Conservation (phyloP, 2,888 invertebrate genomes). For the Octodonta nipae region DNA sequence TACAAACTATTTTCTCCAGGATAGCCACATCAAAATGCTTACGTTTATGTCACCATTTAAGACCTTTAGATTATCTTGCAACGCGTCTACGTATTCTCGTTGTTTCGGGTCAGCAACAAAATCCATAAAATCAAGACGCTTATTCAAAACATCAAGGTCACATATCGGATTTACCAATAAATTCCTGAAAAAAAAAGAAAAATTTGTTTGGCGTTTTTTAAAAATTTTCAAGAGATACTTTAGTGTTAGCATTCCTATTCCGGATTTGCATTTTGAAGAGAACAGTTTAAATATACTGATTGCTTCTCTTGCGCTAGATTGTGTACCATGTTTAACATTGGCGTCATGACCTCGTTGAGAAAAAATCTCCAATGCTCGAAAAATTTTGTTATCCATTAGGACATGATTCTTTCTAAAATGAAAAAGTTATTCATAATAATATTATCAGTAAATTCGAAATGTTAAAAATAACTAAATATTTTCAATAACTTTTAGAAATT, state of each 20-base stretch:
- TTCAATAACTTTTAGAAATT: no score
- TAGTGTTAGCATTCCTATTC: conserved; percentile 49
- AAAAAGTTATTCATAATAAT: no score
- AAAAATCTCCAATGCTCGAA: conserved; percentile 66
- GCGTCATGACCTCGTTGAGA: conserved; percentile 59
- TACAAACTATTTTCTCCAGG: no score
- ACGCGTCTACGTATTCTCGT: conserved; percentile 46
- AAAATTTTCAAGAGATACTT: conserved; percentile 61
- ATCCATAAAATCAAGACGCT: conserved; percentile 55
- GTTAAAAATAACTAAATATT: no score
- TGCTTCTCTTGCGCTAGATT: conserved; percentile 50
- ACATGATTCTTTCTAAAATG: conserved; percentile 50
- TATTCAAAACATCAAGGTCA: conserved; percentile 43
- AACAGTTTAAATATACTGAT: conserved; percentile 59
- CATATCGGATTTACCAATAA: conserved; percentile 59
- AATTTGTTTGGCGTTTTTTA: no score
- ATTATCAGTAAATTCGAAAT: no score
- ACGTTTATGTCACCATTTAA: conserved; percentile 47
- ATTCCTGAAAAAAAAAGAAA: no score
- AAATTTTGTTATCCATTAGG: conserved; percentile 57
- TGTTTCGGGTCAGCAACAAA: conserved; percentile 53
- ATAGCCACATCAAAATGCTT: no score
- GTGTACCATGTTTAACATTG: conserved; percentile 52
- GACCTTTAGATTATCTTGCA: conserved; percentile 46
- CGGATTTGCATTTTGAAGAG: conserved; percentile 50